Conservation (phyloP, 2,113 vertebrate genomes). For the Rhadina sibilatrix region DNA sequence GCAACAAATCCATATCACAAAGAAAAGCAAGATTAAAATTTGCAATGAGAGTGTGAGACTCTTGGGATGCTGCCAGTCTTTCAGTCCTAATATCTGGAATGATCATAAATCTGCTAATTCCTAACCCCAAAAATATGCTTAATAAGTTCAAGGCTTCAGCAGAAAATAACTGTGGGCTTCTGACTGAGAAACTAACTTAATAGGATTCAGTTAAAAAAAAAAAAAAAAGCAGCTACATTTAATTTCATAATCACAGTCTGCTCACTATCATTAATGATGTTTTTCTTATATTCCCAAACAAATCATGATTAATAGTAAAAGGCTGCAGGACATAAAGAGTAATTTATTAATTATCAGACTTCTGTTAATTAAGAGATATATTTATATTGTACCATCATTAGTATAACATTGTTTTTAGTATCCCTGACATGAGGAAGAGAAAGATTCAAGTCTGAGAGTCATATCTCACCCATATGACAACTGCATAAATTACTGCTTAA, state of each 20-base stretch:
- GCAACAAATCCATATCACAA: not conserved
- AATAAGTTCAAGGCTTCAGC: not conserved
- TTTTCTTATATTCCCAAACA: not conserved
- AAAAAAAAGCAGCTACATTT: not conserved
- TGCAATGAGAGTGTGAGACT: not conserved
- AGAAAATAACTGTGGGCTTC: not conserved
- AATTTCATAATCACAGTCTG: constrained; percentile 31
- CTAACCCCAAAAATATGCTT: not conserved
- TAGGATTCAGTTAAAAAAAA: not conserved
- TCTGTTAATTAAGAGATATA: not conserved
- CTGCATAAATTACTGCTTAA: not conserved
- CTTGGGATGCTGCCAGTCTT: not conserved
- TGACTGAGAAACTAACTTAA: not conserved
- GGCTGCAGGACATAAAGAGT: not conserved
- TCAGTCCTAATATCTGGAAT: not conserved
- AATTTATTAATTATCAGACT: constrained; percentile 2
- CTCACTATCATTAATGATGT: constrained; percentile 11
- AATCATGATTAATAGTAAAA: constrained; percentile 18
- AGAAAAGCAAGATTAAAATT: not conserved
- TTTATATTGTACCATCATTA: not conserved
- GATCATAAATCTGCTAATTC: not conserved
- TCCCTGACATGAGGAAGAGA: not conserved
- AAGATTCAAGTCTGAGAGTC: not conserved
- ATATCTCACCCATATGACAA: not conserved
- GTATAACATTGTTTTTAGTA: not conserved